Evolutionary conservation across 2,113 vertebrate genomes (phyloP).

Genomic region (Passer montanus): DNA sequence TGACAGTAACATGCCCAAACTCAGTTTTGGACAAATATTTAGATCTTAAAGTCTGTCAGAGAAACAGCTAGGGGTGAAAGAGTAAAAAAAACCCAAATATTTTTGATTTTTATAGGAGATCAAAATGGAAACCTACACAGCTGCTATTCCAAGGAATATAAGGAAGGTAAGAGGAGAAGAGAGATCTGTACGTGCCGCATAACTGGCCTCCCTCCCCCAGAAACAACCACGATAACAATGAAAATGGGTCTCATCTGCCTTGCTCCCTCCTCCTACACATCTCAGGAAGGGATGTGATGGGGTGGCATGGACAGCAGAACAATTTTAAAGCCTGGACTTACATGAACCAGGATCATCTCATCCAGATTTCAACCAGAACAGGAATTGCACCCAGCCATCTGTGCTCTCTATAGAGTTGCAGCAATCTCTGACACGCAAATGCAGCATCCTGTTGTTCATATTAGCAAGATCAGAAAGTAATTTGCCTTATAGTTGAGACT

Average conservation of each 20-base stretch:
- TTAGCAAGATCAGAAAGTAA: not conserved
- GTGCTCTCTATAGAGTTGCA: not conserved
- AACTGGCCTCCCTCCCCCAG: not conserved
- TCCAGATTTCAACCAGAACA: not conserved
- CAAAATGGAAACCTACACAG: slow-evolving; percentile 8
- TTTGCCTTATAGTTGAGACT: not conserved
- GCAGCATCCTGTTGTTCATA: not conserved
- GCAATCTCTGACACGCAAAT: not conserved
- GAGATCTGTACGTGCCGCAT: not conserved
- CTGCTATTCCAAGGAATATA: slow-evolving; percentile 28
- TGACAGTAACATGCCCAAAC: too few species aligned
- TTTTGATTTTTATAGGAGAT: slow-evolving; percentile 1
- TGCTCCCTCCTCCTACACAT: not conserved
- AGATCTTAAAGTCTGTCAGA: too few species aligned
- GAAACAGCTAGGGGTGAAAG: too few species aligned
- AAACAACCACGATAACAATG: not conserved
- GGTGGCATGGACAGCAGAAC: not conserved
- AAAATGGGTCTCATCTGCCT: not conserved
- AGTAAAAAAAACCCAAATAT: slow-evolving; percentile 39
- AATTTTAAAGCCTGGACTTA: not conserved
- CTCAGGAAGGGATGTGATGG: not conserved
- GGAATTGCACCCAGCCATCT: not conserved
- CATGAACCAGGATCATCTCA: not conserved
- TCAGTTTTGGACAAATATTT: too few species aligned
- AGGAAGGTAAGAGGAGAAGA: slow-evolving; percentile 2